phyloP scores from a whole-genome alignment of 2,888 invertebrate genomes.

The Itoplectis maculator region DNA sequence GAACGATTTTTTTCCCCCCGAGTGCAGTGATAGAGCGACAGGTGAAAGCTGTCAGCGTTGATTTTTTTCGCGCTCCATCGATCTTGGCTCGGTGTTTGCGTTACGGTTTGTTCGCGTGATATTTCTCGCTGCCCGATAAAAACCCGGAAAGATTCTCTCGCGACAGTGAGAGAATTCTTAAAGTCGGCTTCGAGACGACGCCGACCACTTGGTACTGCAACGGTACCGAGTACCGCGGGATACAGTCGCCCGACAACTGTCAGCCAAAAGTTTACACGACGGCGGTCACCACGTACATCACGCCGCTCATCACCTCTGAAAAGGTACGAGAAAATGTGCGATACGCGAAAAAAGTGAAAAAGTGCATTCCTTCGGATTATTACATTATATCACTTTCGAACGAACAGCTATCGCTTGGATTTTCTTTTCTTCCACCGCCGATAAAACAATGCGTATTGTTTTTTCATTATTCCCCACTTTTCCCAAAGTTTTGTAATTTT shows the following conservation, averaged over 20 bases:
- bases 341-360: conserved; percentile 26
- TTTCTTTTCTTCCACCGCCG: too few species aligned
- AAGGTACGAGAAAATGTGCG: conserved; percentile 78
- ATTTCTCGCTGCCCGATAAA: conserved; percentile 12
- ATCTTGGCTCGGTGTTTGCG: not conserved
- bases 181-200: conserved; percentile 62
- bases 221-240: conserved; percentile 77
- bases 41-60: conserved; percentile 56
- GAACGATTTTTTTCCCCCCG: conserved; percentile 31
- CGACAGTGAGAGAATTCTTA: conserved; percentile 65
- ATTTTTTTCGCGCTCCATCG: conserved; percentile 16
- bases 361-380: not conserved
- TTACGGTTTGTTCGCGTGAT: conserved; percentile 8
- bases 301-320: conserved; percentile 84
- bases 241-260: conserved; percentile 69
- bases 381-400: not conserved
- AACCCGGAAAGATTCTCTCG: conserved; percentile 64
- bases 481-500: not conserved
- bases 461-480: not conserved
- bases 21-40: conserved; percentile 64
- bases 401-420: too few species aligned
- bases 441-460: not conserved
- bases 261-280: conserved; percentile 81
- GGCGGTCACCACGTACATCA: conserved; percentile 84
- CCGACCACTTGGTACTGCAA: conserved; percentile 75